phyloP scores from a whole-genome alignment of 2,888 invertebrate genomes.

The Eupithecia exiguata region DNA sequence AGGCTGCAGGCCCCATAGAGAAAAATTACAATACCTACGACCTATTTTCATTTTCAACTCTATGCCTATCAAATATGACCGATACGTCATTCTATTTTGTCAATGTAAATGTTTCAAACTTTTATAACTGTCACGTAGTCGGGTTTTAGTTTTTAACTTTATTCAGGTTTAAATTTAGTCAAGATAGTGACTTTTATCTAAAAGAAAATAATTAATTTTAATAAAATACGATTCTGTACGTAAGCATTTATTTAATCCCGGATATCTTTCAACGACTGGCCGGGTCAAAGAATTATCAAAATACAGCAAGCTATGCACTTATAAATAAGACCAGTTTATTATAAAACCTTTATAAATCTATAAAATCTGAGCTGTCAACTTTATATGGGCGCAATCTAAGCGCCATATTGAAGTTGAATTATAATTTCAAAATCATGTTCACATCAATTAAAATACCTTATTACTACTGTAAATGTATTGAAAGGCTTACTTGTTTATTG shows the following conservation, averaged over 20 bases:
- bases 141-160: no score
- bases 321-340: not conserved
- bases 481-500: constrained; percentile 52
- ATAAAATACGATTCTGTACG: not conserved
- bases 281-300: not conserved
- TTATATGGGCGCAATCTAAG: constrained; percentile 50
- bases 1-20: no score
- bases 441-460: constrained; percentile 52
- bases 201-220: no score
- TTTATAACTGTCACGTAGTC: no score
- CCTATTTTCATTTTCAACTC: no score
- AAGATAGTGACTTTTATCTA: no score
- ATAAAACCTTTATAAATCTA: constrained; percentile 5
- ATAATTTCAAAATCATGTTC: constrained; percentile 55
- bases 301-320: not conserved
- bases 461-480: constrained; percentile 45
- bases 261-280: not conserved
- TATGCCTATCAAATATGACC: no score
- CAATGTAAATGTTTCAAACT: no score
- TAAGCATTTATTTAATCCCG: not conserved
- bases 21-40: no score
- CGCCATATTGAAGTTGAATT: constrained; percentile 42
- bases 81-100: no score
- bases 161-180: no score
- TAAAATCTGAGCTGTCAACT: constrained; percentile 10